Conservation (phyloP, 2,888 invertebrate genomes). For the Lasioglossum vierecki region DNA sequence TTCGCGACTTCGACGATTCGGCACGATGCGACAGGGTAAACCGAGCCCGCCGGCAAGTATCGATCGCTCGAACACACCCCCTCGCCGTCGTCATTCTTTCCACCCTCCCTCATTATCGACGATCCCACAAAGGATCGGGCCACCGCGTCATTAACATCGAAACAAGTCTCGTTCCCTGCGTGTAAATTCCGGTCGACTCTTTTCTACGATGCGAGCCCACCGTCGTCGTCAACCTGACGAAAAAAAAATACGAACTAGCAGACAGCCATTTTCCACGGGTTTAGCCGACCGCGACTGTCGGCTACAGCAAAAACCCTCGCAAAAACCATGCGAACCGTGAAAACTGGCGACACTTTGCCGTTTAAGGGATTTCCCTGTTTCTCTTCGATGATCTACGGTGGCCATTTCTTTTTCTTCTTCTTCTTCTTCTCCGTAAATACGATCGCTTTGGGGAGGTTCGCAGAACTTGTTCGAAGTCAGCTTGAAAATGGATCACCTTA, state of each 20-base stretch:
- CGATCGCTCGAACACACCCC: constrained; percentile 32
- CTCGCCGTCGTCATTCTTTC: constrained; percentile 44
- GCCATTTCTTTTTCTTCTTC: neutral
- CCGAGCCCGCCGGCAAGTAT: constrained; percentile 25
- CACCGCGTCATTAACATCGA: constrained; percentile 54
- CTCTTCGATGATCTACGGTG: neutral
- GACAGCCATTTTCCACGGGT: constrained; percentile 27
- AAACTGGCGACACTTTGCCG: constrained; percentile 10
- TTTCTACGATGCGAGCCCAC: constrained; percentile 1
- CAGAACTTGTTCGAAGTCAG: neutral
- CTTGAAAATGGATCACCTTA: too few species aligned
- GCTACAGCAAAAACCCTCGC: neutral
- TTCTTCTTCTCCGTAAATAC: neutral
- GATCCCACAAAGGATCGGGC: constrained; percentile 53
- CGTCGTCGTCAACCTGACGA: neutral
- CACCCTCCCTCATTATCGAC: constrained; percentile 53
- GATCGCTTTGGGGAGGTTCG: neutral
- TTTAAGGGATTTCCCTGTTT: neutral
- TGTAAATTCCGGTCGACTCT: constrained; percentile 59
- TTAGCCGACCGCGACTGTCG: neutral
- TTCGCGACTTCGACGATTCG: constrained; percentile 36
- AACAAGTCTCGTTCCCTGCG: constrained; percentile 57
- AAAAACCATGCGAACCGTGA: neutral
- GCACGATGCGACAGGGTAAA: constrained; percentile 8
- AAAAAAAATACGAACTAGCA: constrained; percentile 21